Base-by-base conservation (phyloP, 1,140 invertebrate species). In the Callitettix versicolor region DNA sequence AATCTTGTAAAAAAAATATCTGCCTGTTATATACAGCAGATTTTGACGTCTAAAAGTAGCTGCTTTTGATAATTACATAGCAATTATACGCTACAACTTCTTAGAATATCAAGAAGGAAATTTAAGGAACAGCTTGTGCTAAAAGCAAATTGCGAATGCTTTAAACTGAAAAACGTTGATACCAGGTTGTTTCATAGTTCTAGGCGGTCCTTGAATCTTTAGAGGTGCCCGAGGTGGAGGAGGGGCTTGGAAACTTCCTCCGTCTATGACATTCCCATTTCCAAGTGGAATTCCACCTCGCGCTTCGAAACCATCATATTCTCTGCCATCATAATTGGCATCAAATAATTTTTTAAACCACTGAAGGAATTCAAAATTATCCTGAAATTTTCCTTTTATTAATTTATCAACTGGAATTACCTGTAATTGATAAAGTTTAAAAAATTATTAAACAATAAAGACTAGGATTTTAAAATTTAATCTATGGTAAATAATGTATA, bases 331-430 rank as follows among this genome's bases (percentile, higher is more conserved):
- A 74, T 96, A 98, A 78, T 99, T 99, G 46, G 95, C 94, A 79
- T 99, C 95, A 76, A 98, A 99, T 75, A 99, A 98, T 70, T 97
- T 97, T 80, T 99, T 98, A 78, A 99, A 99, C 96, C 96, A 99
- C 79, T 99, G 96, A 59, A 99, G 84, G 78, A 99, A 99, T 76
- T 99, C 96, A 82, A 99, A 99, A 77, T 99, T 99, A 76, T 99
- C 95, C 82, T 95, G 91, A 75, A 98, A 98, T 67, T 91, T 84
- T 63, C 92, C 94, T 74, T 98, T 98, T 68, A 96, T 92, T 72
- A 98, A 80, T 75, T 88, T 93, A 73, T 98, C 94, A 71, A 98
- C 91, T 59, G 93, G 91, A 74, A 98, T 94, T 68, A 95, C 88
- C 94, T 97, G 75, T 59, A 73, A 75, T 20, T 9, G 26, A 30